A percentile compares a stretch with the other conserved stretches of the same genome.
phyloP scores from a whole-genome alignment of 2,888 invertebrate genomes.

The Dasypolia templi region DNA sequence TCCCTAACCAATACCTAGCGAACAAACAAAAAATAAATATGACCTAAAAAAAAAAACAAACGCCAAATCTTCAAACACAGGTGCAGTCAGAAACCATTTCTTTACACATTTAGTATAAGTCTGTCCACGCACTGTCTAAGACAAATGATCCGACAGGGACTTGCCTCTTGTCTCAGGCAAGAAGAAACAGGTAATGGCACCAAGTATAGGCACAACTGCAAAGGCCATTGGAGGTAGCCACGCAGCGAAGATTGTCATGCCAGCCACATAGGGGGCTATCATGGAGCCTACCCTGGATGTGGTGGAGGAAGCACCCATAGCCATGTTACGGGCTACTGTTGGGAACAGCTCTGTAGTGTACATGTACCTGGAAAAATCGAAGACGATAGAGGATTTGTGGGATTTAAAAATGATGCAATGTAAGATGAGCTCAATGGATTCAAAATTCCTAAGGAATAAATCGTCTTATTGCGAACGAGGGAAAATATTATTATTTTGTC shows the following conservation, averaged over 20 bases:
- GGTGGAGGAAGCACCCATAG: slow-evolving; percentile 91
- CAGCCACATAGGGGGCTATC: slow-evolving; percentile 90
- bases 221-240: slow-evolving; percentile 73
- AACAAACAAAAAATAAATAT: slow-evolving; percentile 17
- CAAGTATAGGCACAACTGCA: slow-evolving; percentile 67
- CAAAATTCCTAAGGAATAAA: neutral
- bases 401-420: neutral
- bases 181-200: slow-evolving; percentile 62
- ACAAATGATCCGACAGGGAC: slow-evolving; percentile 64
- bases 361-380: slow-evolving; percentile 70
- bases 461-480: neutral
- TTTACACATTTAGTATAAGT: neutral
- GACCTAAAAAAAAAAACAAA: slow-evolving; percentile 3
- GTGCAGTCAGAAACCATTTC: neutral
- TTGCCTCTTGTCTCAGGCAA: slow-evolving; percentile 74
- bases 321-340: slow-evolving; percentile 90
- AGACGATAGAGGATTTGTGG: neutral
- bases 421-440: neutral
- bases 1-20: slow-evolving; percentile 17
- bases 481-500: neutral
- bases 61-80: neutral
- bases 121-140: slow-evolving; percentile 28
- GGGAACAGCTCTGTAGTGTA: slow-evolving; percentile 91
- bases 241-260: slow-evolving; percentile 54
- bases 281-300: slow-evolving; percentile 90